Base-by-base conservation (phyloP, 2,113 vertebrate species). In the Erpornis zantholeuca region DNA sequence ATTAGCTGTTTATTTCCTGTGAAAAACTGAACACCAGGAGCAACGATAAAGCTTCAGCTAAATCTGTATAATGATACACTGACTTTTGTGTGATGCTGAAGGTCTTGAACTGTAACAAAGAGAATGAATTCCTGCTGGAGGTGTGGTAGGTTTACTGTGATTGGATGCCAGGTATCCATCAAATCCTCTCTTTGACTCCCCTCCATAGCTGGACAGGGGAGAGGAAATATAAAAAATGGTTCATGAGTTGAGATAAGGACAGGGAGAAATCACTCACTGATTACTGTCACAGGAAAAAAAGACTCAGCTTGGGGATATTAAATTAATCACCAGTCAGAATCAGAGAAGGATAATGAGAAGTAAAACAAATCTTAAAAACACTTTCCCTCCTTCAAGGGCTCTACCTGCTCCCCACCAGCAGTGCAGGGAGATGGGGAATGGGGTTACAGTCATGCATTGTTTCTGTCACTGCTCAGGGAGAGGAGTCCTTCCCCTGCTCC, bases 1-100 rank as follows among this genome's bases (percentile, higher is more conserved):
- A 91, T 95, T 80, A 82, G 24, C 49, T 91, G 42, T 88, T 93
- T 66, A 80, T 94, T 96, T 95, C 90, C 81, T 78, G 52, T 73
- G 77, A 84, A 95, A 91, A 79, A 89, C 45, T 86, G 91, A 91
- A 89, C 28, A 76, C 3, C 25, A 92, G 4, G n/a, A 94, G 13
- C 1, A 18, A 86, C 59, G 20, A 70, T 82, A 44, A 95, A 91
- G 36, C 61, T 95, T 94, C 65, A 88, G 16, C 22, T 66, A 60
- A 83, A 89, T 68, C 4, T 82, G 28, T 77, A 29, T 75, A 54
- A 91, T 2, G 8, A 27, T 68, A 81, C 15, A 44, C 21, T 72
- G 66, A 90, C 44, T 61, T 29, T 17, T 83, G 45, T 44, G 38
- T 86, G 16, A 66, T 52, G 7, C 36, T 52, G 36, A 70, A 73